Percentiles rank a stretch among this genome's conserved stretches.
Conservation (phyloP, 2,888 invertebrate species). For the Andrena minutula region DNA sequence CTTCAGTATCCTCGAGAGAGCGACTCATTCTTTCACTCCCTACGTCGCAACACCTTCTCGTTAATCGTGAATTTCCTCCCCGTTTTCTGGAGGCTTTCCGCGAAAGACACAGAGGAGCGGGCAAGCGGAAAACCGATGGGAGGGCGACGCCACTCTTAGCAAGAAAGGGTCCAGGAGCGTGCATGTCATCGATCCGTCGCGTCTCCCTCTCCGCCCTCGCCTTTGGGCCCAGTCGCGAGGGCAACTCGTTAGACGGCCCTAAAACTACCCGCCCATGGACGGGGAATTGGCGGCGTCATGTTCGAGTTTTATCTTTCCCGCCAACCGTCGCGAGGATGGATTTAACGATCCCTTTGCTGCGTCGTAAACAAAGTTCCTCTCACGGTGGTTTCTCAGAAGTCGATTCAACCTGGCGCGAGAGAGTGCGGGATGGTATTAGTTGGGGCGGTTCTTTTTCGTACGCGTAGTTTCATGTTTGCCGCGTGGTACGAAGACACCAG, state of each 20-base stretch:
- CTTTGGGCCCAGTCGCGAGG: conserved; percentile 15
- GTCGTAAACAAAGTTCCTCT: conserved; percentile 40
- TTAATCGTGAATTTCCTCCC: neutral
- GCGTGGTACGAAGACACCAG: neutral
- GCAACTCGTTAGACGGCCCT: conserved; percentile 19
- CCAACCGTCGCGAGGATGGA: conserved; percentile 9
- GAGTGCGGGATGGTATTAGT: neutral
- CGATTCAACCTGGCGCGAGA: conserved; percentile 19
- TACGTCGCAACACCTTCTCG: neutral
- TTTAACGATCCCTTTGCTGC: conserved; percentile 33
- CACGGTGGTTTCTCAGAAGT: neutral
- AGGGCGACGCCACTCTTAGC: neutral
- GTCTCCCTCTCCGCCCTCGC: conserved; percentile 3
- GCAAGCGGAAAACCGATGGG: neutral
- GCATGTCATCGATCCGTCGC: conserved; percentile 2
- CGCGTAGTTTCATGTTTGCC: neutral
- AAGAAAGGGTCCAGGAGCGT: neutral
- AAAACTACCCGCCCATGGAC: conserved; percentile 21
- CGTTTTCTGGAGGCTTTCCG: neutral
- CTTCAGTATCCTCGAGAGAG: neutral
- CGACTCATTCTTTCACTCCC: neutral
- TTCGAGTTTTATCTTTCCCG: conserved; percentile 33
- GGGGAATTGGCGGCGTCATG: neutral
- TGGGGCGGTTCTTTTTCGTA: neutral
- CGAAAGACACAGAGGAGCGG: neutral